Evolutionary conservation across 2,797 vertebrate species (phyloP).

Genomic region (Simalia tracyae): DNA sequence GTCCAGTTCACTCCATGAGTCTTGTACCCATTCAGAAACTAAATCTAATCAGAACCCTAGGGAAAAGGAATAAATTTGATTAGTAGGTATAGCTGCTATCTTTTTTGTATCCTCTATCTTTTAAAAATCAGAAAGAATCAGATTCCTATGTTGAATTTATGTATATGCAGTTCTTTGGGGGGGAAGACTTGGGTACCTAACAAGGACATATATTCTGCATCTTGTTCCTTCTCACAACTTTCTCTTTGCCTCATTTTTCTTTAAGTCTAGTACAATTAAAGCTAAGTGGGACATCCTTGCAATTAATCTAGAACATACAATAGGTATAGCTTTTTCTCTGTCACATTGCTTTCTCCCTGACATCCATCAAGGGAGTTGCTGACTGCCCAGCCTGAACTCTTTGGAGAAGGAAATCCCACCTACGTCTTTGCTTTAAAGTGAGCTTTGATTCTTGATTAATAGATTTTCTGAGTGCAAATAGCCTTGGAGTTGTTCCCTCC

Average conservation of each 20-base stretch:
- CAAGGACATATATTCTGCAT: not conserved
- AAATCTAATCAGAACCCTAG: not conserved
- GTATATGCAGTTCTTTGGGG: not conserved
- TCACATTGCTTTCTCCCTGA: not conserved
- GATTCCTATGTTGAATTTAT: not conserved
- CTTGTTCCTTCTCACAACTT: not conserved
- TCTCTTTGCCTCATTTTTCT: not conserved
- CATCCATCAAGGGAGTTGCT: not conserved
- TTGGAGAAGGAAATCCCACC: not conserved
- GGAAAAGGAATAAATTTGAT: not conserved
- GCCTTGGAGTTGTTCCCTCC: not conserved
- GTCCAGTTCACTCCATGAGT: not conserved
- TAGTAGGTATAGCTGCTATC: not conserved
- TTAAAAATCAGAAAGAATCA: not conserved
- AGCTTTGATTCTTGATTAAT: not conserved
- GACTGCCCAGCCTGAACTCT: not conserved
- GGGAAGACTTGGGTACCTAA: not conserved
- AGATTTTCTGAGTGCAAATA: not conserved
- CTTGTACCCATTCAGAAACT: not conserved
- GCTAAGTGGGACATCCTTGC: not conserved
- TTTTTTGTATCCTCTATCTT: not conserved
- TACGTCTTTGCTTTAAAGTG: not conserved
- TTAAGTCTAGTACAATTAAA: no score
- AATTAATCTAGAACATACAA: no score
- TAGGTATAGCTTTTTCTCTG: not conserved